These are phyloP conservation scores for Tipula lateralis DNA, from an alignment of 2,888 invertebrate genomes.

Conservation along the genomic window DNA sequence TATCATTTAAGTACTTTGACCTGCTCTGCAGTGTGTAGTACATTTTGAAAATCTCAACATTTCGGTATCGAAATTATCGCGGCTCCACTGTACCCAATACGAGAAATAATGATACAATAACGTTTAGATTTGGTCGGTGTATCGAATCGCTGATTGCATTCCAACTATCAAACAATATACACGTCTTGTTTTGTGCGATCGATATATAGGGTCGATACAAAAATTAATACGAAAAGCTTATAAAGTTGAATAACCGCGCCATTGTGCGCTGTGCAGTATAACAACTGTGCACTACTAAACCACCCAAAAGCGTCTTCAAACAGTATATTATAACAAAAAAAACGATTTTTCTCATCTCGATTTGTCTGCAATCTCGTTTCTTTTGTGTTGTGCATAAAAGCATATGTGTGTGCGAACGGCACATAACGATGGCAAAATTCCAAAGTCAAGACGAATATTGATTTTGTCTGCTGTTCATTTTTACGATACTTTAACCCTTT, in stretches of 20 bases:
- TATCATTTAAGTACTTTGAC: too few relatives aligned
- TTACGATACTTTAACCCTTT: neutral
- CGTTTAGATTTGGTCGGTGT: neutral
- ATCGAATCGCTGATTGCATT: neutral
- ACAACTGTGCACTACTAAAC: neutral
- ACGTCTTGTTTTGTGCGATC: neutral
- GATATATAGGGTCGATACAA: neutral
- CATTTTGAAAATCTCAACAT: too few relatives aligned
- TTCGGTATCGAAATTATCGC: too few relatives aligned
- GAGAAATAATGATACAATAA: too few relatives aligned
- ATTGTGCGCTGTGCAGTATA: neutral
- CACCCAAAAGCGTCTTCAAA: neutral
- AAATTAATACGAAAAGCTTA: neutral
- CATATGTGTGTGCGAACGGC: neutral
- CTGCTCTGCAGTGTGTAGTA: too few relatives aligned
- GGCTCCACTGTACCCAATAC: too few relatives aligned
- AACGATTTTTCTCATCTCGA: neutral
- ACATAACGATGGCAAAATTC: neutral
- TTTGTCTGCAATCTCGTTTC: constrained; percentile 15
- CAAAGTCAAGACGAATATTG: neutral
- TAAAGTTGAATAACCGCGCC: neutral
- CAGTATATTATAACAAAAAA: neutral
- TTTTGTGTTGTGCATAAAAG: neutral
- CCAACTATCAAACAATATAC: neutral
- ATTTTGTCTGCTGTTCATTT: neutral